Evolutionary conservation across 92 coral and sea anemone genomes (phyloP).

Genomic region (Desmophyllum pertusum): DNA sequence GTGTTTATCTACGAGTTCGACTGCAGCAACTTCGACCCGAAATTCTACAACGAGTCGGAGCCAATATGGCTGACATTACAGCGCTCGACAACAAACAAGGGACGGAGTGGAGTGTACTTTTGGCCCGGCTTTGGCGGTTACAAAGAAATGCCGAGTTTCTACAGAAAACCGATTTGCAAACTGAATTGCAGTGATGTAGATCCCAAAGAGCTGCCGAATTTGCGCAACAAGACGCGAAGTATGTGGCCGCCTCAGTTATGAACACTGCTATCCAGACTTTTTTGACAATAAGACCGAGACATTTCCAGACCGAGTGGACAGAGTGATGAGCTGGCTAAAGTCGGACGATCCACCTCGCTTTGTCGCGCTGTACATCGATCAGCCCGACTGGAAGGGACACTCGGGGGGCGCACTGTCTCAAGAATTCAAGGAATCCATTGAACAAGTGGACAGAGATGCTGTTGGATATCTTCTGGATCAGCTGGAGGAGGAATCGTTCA

Average conservation of each 20-base stretch:
- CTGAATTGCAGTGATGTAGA: conserved; percentile 66
- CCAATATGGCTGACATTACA: conserved; percentile 90
- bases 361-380: conserved; percentile 69
- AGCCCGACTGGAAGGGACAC: conserved; percentile 78
- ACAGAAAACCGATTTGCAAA: conserved; percentile 58
- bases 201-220: conserved; percentile 42
- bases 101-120: conserved; percentile 84
- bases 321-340: conserved; percentile 71
- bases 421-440: conserved; percentile 58
- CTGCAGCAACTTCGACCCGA: conserved; percentile 83
- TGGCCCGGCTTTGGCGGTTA: conserved; percentile 74
- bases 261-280: conserved; percentile 63
- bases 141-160: conserved; percentile 72
- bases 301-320: conserved; percentile 64
- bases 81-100: conserved; percentile 63
- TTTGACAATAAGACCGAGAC: conserved; percentile 59
- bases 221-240: conserved; percentile 52
- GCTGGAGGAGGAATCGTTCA: conserved; percentile 57
- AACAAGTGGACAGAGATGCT: conserved; percentile 71
- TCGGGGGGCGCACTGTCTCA: conserved; percentile 59
- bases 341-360: conserved; percentile 77
- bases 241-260: conserved; percentile 66
- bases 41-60: too few relatives aligned
- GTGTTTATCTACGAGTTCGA: conserved; percentile 67
- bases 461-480: conserved; percentile 79